phyloP scores from a whole-genome alignment of 1,140 invertebrate species.

The Drosophila tani region DNA sequence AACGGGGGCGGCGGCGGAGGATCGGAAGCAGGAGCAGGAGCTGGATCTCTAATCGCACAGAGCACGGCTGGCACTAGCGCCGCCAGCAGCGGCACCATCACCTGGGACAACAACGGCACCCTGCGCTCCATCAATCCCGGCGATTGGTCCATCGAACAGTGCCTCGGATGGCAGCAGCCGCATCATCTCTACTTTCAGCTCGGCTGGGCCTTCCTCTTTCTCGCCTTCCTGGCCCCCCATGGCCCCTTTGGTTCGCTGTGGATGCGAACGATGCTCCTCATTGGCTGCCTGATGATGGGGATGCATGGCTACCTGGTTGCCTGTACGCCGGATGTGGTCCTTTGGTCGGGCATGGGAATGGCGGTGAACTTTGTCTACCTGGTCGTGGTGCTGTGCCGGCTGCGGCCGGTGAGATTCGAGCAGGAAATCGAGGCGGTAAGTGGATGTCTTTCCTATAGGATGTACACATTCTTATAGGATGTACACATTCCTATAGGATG shows the following conservation, averaged over 20 bases:
- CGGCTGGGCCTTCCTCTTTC: conserved; percentile 92
- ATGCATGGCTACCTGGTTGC: conserved; percentile 94
- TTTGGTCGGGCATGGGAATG: conserved; percentile 94
- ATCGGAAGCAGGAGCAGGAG: conserved; percentile 50
- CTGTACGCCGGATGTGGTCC: conserved; percentile 93
- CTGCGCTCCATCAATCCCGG: conserved; percentile 79
- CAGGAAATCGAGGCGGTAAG: conserved; percentile 93
- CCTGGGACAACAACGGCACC: conserved; percentile 84
- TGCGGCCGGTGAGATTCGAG: conserved; percentile 93
- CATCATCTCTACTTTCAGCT: conserved; percentile 93
- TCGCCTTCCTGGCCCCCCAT: conserved; percentile 92
- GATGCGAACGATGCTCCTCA: conserved; percentile 90
- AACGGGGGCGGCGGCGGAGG: conserved; percentile 20
- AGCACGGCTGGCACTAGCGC: conserved; percentile 70
- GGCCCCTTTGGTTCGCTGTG: conserved; percentile 92
- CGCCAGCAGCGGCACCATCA: conserved; percentile 73
- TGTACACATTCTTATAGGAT: no score
- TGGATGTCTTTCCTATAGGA: no score
- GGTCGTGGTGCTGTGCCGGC: conserved; percentile 91
- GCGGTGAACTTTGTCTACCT: conserved; percentile 93
- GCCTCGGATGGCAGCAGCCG: conserved; percentile 87
- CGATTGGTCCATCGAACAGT: conserved; percentile 86
- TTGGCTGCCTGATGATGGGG: conserved; percentile 91
- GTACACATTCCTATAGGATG: no score
- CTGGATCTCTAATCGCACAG: conserved; percentile 65